Evolutionary conservation across 2,888 invertebrate species (phyloP), one percentile per base, ranked within the genome.

Genomic region (Lomographa bimaculata): DNA sequence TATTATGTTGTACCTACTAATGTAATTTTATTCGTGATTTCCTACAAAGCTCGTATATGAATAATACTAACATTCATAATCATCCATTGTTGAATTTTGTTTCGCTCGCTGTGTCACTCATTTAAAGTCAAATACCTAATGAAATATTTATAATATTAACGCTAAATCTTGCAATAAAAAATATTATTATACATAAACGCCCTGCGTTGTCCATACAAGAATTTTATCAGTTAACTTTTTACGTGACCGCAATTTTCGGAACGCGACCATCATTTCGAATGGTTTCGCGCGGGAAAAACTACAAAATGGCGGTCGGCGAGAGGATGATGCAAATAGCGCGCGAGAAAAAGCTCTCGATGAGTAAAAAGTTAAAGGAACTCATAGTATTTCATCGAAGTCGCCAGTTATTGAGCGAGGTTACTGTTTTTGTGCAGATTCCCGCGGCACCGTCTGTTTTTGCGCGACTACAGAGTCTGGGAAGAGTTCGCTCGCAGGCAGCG

Each of bases 371-470:
- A 64, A 70, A 79, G 77, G 83, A 85, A 82, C 82, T 86, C 81
- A 83, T 83, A 85, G 81, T 85, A 84, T 85, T 84, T 84, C 84
- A 85, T 86, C 84, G 83, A 67, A 75, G 79, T 78, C 77, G 79
- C 71, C 76, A 70, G 82, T 81, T 86, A 86, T 87, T 82, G 81
- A 80, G 79, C 75, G 71, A 71, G 72, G 72, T 71, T 69, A 61
- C 55, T 48, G 79, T 86, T 86, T 87, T 87, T 86, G 79, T 62
- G 45, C 54, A 72, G 69, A 80, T 79, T 79, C 79, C 73, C 69
- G 67, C 62, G 66, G 60, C 64, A 63, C 68, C 59, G 63, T 64
- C 47, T 50, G 58, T 75, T 77, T 77, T 77, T 76, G 71, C 60
- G 21, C n/a, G 35, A 47, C 45, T 57, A 48, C 61, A 64, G 69